A percentile compares a stretch with the other conserved stretches of the same genome.
phyloP scores from a whole-genome alignment of 2,888 invertebrate genomes.

The Linnaemya tessellans region DNA sequence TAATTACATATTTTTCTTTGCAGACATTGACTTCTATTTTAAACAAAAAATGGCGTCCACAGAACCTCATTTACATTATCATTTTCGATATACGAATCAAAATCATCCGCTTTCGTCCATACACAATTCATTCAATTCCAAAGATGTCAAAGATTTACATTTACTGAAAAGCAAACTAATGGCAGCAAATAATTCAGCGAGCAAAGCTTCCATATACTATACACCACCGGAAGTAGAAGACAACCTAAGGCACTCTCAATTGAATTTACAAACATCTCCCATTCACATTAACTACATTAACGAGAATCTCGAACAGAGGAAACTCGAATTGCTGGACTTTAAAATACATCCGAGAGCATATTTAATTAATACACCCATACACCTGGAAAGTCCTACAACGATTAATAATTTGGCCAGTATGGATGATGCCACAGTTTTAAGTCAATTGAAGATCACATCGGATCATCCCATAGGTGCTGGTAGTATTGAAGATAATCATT shows the following conservation, averaged over 20 bases:
- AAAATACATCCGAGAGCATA: constrained; percentile 77
- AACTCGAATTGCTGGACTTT: constrained; percentile 76
- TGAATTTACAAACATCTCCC: constrained; percentile 83
- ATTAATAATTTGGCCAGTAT: constrained; percentile 55
- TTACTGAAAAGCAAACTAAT: constrained; percentile 78
- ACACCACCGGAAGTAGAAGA: constrained; percentile 85
- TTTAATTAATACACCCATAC: constrained; percentile 60
- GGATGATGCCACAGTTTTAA: constrained; percentile 67
- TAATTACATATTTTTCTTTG: constrained; percentile 39
- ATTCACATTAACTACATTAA: constrained; percentile 85
- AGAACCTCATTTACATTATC: constrained; percentile 63
- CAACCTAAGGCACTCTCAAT: constrained; percentile 75
- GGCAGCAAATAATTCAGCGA: constrained; percentile 84
- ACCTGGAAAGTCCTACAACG: constrained; percentile 62
- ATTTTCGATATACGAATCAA: constrained; percentile 40
- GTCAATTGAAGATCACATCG: constrained; percentile 74
- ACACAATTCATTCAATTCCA: constrained; percentile 71
- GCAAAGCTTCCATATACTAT: constrained; percentile 90
- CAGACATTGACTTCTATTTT: constrained; percentile 83
- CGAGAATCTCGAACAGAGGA: constrained; percentile 80
- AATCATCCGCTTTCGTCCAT: constrained; percentile 61
- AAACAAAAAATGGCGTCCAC: constrained; percentile 79
- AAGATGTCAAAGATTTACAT: constrained; percentile 78
- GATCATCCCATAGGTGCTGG: constrained; percentile 73
- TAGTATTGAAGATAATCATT: constrained; percentile 80